These are phyloP conservation scores for Chloebia gouldiae DNA, from an alignment of 2,113 vertebrate species.

Conservation along the genomic window DNA sequence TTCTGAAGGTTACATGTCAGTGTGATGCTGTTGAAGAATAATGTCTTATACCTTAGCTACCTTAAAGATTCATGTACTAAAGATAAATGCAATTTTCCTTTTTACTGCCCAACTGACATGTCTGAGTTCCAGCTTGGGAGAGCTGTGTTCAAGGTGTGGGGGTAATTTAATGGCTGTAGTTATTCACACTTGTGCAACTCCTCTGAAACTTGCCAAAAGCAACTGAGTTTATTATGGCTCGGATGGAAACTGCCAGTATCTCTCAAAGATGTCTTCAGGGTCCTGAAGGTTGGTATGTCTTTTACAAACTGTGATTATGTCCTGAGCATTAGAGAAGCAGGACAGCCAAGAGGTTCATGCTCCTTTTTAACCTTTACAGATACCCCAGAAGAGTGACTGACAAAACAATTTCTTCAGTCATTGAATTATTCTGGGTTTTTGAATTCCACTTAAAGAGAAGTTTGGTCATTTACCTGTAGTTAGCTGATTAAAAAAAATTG, in stretches of 20 bases:
- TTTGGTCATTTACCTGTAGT: neutral
- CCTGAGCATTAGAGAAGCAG: neutral
- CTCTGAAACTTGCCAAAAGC: neutral
- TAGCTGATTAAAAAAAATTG: neutral
- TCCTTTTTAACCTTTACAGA: neutral
- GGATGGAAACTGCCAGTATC: neutral
- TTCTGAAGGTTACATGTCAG: neutral
- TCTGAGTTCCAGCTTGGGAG: neutral
- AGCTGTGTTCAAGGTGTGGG: neutral
- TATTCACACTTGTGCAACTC: neutral
- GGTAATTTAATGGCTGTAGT: neutral
- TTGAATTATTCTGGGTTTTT: neutral
- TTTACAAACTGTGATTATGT: neutral
- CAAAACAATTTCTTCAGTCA: neutral
- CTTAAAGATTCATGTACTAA: neutral
- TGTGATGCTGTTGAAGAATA: neutral
- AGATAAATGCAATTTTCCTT: conserved; percentile 1
- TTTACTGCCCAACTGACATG: neutral
- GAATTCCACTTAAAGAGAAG: neutral
- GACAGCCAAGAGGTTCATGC: neutral
- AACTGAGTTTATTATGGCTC: neutral
- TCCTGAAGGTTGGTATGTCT: too few relatives aligned
- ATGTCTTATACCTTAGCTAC: neutral
- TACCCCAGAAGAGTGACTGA: neutral
- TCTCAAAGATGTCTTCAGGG: neutral